Evolutionary conservation across 2,888 invertebrate genomes (phyloP), one percentile per base, ranked within the genome.

Genomic region (Anthophora plumipes): DNA sequence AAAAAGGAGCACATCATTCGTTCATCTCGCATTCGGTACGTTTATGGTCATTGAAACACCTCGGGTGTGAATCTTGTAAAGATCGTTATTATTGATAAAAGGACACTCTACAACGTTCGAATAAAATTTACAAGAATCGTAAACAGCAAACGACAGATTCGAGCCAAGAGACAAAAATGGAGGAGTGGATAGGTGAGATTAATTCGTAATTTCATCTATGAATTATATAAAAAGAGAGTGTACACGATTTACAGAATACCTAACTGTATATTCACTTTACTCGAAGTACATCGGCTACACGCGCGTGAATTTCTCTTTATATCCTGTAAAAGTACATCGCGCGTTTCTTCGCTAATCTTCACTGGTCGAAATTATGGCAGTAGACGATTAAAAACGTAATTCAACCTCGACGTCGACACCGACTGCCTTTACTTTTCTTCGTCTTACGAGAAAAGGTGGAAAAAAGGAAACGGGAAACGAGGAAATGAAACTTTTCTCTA

Each of bases 91-190:
- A 72, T 80, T 77, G 25, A 67, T 66, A 73, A 76, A 81, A 80
- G 60, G 48, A 39, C 52, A 68, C 37, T 50, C 64, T 76, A 78
- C 77, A 80, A 72, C 63, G 31, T 11, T 82, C 59, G 60, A 73
- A 76, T 82, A 73, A 67, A 81, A 77, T 78, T n/a, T 70, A 81
- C 68, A 84, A 31, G 67, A 77, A 66, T 69, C 20, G 54, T 54
- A 70, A 79, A 75, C 57, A 77, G 48, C 81, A 59, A n/a, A 70
- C 50, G 61, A 72, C 46, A 63, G 48, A 64, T 43, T 60, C 46
- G 39, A 71, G 37, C 17, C 57, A 20, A 60, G 60, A 57, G 68
- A 60, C 75, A 68, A 31, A n/a, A 76, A 52, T 31, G 54, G 17
- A 57, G 7, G 43, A 14, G 1, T 31, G 31, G 31, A 4, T 3